These are phyloP conservation scores for Enteromius fasciolatus DNA, from an alignment of 2,797 vertebrate genomes.

Conservation along the genomic window DNA sequence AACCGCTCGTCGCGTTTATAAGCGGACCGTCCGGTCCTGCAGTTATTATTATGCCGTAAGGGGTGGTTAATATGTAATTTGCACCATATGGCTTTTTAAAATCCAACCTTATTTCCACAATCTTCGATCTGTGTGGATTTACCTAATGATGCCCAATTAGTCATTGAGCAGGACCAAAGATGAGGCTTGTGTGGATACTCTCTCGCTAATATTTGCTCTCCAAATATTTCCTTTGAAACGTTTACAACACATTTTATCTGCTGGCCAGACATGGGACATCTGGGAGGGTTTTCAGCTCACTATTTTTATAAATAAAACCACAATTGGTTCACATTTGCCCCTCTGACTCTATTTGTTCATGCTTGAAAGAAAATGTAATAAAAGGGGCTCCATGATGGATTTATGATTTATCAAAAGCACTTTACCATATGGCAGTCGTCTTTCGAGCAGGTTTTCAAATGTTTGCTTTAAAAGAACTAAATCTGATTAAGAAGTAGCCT, in stretches of 20 bases:
- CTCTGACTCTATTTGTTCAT: conserved; percentile 86
- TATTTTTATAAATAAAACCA: conserved; percentile 77
- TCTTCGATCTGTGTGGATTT: conserved; percentile 84
- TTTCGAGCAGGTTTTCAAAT: conserved; percentile 80
- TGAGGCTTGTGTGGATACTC: conserved; percentile 82
- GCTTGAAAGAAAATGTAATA: conserved; percentile 85
- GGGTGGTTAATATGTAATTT: conserved; percentile 97
- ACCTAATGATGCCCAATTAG: conserved; percentile 94
- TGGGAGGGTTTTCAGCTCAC: conserved; percentile 79
- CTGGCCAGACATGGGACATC: conserved; percentile 84
- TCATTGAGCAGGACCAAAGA: conserved; percentile 85
- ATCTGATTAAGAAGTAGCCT: conserved; percentile 69
- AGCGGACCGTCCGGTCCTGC: conserved; percentile 66
- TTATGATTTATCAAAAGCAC: conserved; percentile 91
- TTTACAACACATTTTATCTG: conserved; percentile 88
- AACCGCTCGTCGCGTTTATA: conserved; percentile 68
- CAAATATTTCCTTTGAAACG: conserved; percentile 94
- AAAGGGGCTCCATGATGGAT: conserved; percentile 80
- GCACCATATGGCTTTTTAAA: conserved; percentile 93
- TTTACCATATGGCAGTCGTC: conserved; percentile 89
- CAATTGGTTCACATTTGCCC: conserved; percentile 75
- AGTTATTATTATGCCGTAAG: conserved; percentile 74
- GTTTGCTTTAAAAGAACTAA: conserved; percentile 82
- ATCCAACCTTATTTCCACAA: conserved; percentile 78
- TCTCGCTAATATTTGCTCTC: conserved; percentile 96